Conservation (phyloP, 2,888 invertebrate genomes). For the Spisula solida region DNA sequence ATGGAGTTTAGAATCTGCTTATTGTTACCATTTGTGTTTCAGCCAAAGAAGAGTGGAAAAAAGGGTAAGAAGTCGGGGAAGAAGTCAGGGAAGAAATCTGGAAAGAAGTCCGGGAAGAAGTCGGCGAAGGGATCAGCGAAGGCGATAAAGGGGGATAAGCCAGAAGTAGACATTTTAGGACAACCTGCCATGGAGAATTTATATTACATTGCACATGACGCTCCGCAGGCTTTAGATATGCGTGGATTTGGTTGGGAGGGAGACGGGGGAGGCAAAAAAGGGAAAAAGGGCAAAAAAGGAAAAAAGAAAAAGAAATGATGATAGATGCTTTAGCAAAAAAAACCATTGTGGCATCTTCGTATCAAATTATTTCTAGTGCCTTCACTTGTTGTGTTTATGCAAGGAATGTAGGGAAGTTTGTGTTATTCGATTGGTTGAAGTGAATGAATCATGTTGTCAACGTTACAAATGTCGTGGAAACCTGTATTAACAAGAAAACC, state of each 20-base stretch:
- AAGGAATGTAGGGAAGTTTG: not conserved
- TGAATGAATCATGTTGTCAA: not conserved
- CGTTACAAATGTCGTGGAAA: not conserved
- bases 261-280: constrained; percentile 93
- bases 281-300: constrained; percentile 78
- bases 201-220: constrained; percentile 97
- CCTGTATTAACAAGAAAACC: constrained; percentile 13
- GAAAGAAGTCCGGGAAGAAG: constrained; percentile 80
- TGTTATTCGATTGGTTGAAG: constrained; percentile 19
- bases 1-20: too few species aligned
- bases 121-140: constrained; percentile 79
- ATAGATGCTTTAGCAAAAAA: constrained; percentile 39
- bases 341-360: constrained; percentile 4
- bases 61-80: constrained; percentile 81
- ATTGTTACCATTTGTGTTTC: constrained; percentile 25
- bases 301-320: constrained; percentile 74
- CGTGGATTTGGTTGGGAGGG: constrained; percentile 97
- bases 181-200: constrained; percentile 97
- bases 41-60: constrained; percentile 81
- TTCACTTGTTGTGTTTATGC: constrained; percentile 45
- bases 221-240: constrained; percentile 94
- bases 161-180: constrained; percentile 93
- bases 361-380: constrained; percentile 57
- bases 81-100: constrained; percentile 81
- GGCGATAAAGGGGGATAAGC: constrained; percentile 75